Evolutionary conservation across 2,888 invertebrate species (phyloP).

Genomic region (Steromphala cineraria): DNA sequence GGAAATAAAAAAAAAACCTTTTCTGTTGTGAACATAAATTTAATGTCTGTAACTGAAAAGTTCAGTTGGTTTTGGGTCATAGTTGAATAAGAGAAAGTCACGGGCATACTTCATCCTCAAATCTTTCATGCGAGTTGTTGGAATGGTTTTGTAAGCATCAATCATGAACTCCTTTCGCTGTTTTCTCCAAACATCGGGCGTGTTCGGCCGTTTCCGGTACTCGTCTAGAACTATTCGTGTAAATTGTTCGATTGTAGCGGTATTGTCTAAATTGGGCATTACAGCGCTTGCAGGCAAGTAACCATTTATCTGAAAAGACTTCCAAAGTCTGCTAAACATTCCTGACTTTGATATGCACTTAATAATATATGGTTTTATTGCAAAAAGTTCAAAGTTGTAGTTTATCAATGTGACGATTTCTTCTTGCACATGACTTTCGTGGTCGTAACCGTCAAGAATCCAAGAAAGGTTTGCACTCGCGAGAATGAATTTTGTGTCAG

Average conservation of each 20-base stretch:
- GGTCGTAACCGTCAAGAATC: not conserved
- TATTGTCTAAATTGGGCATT: not conserved
- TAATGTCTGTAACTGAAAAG: slow-evolving; percentile 7
- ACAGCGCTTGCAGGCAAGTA: not conserved
- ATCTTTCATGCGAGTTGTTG: not conserved
- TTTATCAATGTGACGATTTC: not conserved
- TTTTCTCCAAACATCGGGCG: not conserved
- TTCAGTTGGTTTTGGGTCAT: slow-evolving; percentile 14
- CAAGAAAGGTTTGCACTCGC: not conserved
- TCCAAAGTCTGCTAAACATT: slow-evolving; percentile 20
- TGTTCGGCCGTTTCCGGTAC: not conserved
- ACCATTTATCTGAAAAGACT: slow-evolving; percentile 26
- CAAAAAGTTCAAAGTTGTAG: not conserved
- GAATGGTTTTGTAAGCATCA: slow-evolving; percentile 11
- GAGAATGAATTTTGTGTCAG: not conserved
- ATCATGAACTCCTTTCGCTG: slow-evolving; percentile 23
- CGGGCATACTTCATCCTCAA: not conserved
- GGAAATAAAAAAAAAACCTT: no score
- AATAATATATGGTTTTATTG: not conserved
- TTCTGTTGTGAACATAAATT: no score
- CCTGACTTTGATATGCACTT: not conserved
- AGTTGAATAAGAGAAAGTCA: slow-evolving; percentile 28
- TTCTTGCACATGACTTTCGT: not conserved
- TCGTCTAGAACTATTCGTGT: not conserved
- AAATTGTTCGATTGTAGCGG: not conserved